Evolutionary conservation across 2,797 vertebrate genomes (phyloP).

Genomic region (Protonibea diacanthus): DNA sequence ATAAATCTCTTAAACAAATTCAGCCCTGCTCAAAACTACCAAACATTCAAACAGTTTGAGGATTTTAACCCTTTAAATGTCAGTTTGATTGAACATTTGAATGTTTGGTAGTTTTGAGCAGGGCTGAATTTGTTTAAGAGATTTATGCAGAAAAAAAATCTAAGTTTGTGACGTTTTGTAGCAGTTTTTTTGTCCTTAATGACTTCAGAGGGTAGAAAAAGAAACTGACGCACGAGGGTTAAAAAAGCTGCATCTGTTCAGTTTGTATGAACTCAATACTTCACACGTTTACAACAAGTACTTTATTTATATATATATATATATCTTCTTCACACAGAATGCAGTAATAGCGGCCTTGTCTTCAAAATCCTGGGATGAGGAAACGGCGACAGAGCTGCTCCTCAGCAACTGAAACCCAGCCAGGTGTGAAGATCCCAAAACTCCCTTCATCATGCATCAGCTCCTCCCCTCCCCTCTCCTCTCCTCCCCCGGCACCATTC

Average conservation of each 20-base stretch:
- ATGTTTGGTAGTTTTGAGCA: no score
- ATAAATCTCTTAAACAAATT: no score
- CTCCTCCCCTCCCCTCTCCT: conserved; percentile 1
- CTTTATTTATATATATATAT: neutral
- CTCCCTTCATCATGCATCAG: conserved; percentile 70
- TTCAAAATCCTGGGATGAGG: conserved; percentile 99
- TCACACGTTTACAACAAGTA: neutral
- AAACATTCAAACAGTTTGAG: no score
- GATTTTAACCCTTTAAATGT: no score
- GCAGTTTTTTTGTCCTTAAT: no score
- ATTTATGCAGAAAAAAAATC: no score
- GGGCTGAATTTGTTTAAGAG: no score
- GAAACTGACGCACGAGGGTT: no score
- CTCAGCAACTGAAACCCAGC: conserved; percentile 94
- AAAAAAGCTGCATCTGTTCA: neutral
- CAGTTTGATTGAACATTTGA: no score
- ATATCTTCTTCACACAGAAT: conserved; percentile 83
- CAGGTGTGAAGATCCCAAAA: conserved; percentile 85
- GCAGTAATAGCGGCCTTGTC: conserved; percentile 99
- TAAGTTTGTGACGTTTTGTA: no score
- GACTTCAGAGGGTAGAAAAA: no score
- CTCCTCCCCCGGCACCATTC: conserved; percentile 41
- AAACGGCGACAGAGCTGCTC: conserved; percentile 97
- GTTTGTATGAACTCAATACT: neutral
- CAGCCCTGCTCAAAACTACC: no score